These are phyloP conservation scores for Calyptommatus sinebrachiatus DNA, from an alignment of 2,113 vertebrate genomes.

Conservation along the genomic window DNA sequence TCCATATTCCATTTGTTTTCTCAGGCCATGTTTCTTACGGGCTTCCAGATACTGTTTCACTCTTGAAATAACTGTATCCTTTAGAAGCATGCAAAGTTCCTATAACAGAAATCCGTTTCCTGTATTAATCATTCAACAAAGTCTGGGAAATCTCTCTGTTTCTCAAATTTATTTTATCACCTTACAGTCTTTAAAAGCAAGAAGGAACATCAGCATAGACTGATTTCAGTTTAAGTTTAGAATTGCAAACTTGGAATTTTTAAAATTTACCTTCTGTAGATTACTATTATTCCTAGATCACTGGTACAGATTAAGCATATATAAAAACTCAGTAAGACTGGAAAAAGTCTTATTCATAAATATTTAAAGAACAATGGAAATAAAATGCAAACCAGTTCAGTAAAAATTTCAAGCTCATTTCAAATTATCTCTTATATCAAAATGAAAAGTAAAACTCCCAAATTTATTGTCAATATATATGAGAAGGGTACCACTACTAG, in stretches of 20 bases:
- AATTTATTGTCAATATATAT: background rate
- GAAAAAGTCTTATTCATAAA: too few species aligned
- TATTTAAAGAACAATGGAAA: too few species aligned
- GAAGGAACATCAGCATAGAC: background rate
- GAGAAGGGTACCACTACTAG: background rate
- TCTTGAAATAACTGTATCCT: conserved; percentile 81
- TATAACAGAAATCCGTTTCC: conserved; percentile 59
- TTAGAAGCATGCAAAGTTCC: conserved; percentile 83
- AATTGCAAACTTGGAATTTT: background rate
- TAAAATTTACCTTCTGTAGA: background rate
- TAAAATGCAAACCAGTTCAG: background rate
- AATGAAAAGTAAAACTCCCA: background rate
- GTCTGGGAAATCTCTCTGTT: background rate
- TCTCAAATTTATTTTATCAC: background rate
- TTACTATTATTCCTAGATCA: background rate
- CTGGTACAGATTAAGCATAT: background rate
- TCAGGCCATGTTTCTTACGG: conserved; percentile 65
- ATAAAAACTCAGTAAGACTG: too few species aligned
- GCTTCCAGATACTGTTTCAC: conserved; percentile 77
- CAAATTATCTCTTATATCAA: too few species aligned
- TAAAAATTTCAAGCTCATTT: too few species aligned
- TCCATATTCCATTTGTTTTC: conserved; percentile 71
- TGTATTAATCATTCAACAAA: background rate
- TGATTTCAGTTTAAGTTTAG: background rate
- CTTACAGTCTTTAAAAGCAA: background rate